Evolutionary conservation across 2,888 invertebrate species (phyloP), one percentile per base, ranked within the genome.

Genomic region (Campaea margaritaria): DNA sequence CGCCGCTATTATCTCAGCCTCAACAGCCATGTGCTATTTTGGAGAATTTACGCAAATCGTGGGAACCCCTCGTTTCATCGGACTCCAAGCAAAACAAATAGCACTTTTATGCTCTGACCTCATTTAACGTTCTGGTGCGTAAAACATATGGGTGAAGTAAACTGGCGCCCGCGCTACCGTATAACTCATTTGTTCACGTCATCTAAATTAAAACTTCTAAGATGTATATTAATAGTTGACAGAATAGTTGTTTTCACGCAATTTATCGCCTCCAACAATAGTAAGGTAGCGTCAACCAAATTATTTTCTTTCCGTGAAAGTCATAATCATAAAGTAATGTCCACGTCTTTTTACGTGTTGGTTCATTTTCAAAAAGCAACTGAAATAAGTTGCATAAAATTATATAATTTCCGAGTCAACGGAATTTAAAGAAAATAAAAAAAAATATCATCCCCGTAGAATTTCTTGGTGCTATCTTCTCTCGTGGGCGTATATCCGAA

Each of bases 41-140:
- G 48, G 21, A 47, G 39, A 44, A 50, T 66, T 65, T 63, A 68
- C 73, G 72, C 69, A 69, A 68, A 74, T 69, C 78, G 80, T 80
- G 82, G 74, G 81, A 80, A 82, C 69, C 64, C 61, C 58, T 46
- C 57, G 64, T 67, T 65, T 51, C 62, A 70, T 68, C 65, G 36
- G 70, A 64, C 63, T 68, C 49, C 13, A 69, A 77, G 62, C 70
- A 75, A 73, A 80, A 81, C 74, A 78, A 78, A 76, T 76, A 74
- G 44, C 65, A 56, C 67, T 74, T 68, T 73, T 75, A 73, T 81
- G 77, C 74, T 74, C 75, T 78, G 78, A 78, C 82, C 82, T 80
- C 74, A 76, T 78, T 75, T 64, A 67, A 64, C 62, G 65, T 68
- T 68, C 62, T 64, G 51, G 65, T 68, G 65, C 62, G 65, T 66